These are phyloP conservation scores for Boloria euphrosyne DNA, from an alignment of 2,888 invertebrate species.

Conservation along the genomic window DNA sequence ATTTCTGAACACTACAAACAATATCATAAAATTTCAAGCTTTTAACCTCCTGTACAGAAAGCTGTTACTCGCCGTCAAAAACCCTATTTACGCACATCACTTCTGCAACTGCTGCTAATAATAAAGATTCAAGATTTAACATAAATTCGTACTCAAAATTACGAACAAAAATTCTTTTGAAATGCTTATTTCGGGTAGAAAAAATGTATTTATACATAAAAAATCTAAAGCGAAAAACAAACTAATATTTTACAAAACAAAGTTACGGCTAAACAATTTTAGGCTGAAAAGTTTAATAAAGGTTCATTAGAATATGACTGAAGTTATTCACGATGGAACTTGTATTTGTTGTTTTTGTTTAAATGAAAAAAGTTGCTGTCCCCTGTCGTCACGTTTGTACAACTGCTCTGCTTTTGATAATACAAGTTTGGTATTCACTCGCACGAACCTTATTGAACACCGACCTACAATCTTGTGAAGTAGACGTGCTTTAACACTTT, in stretches of 20 bases:
- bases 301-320: slow-evolving; percentile 32
- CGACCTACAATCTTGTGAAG: slow-evolving; percentile 11
- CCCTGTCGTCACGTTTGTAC: slow-evolving; percentile 53
- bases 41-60: no score
- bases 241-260: slow-evolving; percentile 17
- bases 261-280: slow-evolving; percentile 20
- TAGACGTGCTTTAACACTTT: slow-evolving; percentile 12
- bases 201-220: slow-evolving; percentile 9
- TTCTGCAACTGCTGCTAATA: no score
- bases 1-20: no score
- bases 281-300: slow-evolving; percentile 27
- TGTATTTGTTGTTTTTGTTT: slow-evolving; percentile 34
- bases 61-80: no score
- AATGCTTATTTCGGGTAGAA: not conserved
- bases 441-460: slow-evolving; percentile 25
- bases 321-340: slow-evolving; percentile 29
- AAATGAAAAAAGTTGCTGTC: slow-evolving; percentile 68
- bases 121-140: not conserved
- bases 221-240: slow-evolving; percentile 13
- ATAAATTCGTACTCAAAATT: not conserved
- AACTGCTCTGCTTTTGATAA: slow-evolving; percentile 42
- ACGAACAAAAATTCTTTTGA: slow-evolving; percentile 10
- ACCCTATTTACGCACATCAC: no score
- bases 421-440: slow-evolving; percentile 26
- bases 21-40: no score